Percentiles rank a stretch among this genome's conserved stretches.
phyloP scores from a whole-genome alignment of 2,797 vertebrate species.

The Arctocebus calabarensis region DNA sequence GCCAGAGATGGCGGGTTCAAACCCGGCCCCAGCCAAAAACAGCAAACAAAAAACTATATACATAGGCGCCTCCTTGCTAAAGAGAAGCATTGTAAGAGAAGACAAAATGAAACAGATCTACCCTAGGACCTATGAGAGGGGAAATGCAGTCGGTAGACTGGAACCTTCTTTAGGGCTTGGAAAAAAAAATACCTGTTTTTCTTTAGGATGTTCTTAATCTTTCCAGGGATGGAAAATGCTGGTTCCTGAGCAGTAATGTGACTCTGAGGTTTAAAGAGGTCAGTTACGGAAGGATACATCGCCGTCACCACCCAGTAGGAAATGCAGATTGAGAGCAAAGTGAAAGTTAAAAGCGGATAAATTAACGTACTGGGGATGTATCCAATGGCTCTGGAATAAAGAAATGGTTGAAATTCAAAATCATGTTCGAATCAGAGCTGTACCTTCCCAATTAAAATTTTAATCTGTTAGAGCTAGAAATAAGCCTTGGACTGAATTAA shows the following conservation, averaged over 20 bases:
- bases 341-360: slow-evolving; percentile 96
- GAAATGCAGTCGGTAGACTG: not conserved
- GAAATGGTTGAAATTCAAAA: slow-evolving; percentile 61
- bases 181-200: not conserved
- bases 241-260: not conserved
- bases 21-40: too few species aligned
- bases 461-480: not conserved
- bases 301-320: slow-evolving; percentile 96
- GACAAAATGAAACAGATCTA: slow-evolving; percentile 34
- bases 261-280: not conserved
- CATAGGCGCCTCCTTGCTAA: not conserved
- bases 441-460: slow-evolving; percentile 8
- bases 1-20: too few species aligned
- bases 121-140: not conserved
- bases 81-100: not conserved
- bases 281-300: slow-evolving; percentile 94
- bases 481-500: not conserved
- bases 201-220: not conserved
- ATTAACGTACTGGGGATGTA: slow-evolving; percentile 95
- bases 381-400: slow-evolving; percentile 92
- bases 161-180: not conserved
- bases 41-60: not conserved
- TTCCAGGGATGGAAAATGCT: not conserved
- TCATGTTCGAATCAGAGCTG: not conserved
- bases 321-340: slow-evolving; percentile 95